Base-by-base conservation (phyloP, 2,888 invertebrate species). In the Shargacucullia verbasci region DNA sequence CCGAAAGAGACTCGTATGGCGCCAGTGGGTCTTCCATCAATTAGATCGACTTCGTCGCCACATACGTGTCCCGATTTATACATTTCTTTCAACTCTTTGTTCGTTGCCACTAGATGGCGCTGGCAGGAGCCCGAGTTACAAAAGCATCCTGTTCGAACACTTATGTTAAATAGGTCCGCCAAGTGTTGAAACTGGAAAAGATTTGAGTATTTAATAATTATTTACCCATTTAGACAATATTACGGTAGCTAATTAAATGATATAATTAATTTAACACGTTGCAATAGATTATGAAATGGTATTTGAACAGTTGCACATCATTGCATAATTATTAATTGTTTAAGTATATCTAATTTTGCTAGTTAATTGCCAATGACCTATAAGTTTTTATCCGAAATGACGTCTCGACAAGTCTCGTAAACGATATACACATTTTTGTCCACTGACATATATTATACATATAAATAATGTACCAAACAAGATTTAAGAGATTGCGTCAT, bases 51-150 rank as follows among this genome's bases (percentile, higher is more conserved):
- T 78, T 97, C 96, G 82, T 99, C 99, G 0, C 99, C 98, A 87
- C 99, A 99, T 37, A 97, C 96, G 86, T 99, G 99, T 0, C 99
- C 99, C 2, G 96, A 95, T 94, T 97, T 95, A 86, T 96, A 98
- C 86, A 98, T 97, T 29, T 95, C 94, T 73, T 96, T 95, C 70
- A 99, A 94, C 53, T 97, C 96, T 11, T 95, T 92, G 48, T 96
- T 95, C 0, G 95, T 94, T 8, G 98, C 91, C 7, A 94, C 88
- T 41, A 99, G 91, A 80, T 97, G 97, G 45, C 96, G 92, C 84
- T 98, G 98, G 83, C 99, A 99, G 1, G 99, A 97, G 11, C 99
- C 99, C 1, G 98, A 97, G 91, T 99, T 99, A 87, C 99, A 99
- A 85, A 99, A 98, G 85, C 99, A 99, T 0, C 99, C 99, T 0